Base-by-base conservation (phyloP, 1,140 invertebrate genomes). In the Ceratitis capitata region DNA sequence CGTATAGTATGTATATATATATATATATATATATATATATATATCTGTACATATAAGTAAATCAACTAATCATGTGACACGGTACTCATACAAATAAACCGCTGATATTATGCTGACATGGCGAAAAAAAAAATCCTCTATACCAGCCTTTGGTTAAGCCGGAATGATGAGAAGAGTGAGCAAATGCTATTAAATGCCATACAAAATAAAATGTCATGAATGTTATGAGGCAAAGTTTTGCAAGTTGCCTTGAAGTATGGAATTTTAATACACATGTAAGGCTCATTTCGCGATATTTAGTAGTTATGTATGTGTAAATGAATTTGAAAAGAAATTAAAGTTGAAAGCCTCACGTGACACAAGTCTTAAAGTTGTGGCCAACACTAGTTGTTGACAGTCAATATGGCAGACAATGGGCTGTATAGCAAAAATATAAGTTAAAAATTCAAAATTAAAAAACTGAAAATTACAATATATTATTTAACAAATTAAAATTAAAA, bases 291-390 rank as follows among this genome's bases (percentile, higher is more conserved):
- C 9, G 51, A n/a, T 53, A n/a, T n/a, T n/a, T n/a, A n/a, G n/a
- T n/a, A n/a, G n/a, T 19, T 61, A 29, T 61, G 29, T 16, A 32
- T 69, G 16, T 69, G 4, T 69, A 16, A 0, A 35, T 39, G 61
- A 6, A 69, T 69, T 16, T 39, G 61, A 6, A 14, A 16, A 32
- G 12, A 69, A 69, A 69, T 69, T 69, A 35, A 69, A 35, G 61
- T 69, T 69, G 61, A 69, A 69, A 69, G 61, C 12, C 35, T 69
- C 61, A 69, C 61, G 32, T 69, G 61, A 69, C 61, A 69, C 61
- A 69, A 32, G 32, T 4, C 61, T 35, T 69, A 69, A 69, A 35
- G 35, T 69, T 69, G 61, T 69, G 61, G 61, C 61, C 61, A 69
- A 69, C 61, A 69, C 61, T 32, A 35, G 32, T 69, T 56, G 14